A percentile compares a stretch with the other conserved stretches of the same genome.
phyloP scores from a whole-genome alignment of 2,113 vertebrate species.

The Phycodurus eques region DNA sequence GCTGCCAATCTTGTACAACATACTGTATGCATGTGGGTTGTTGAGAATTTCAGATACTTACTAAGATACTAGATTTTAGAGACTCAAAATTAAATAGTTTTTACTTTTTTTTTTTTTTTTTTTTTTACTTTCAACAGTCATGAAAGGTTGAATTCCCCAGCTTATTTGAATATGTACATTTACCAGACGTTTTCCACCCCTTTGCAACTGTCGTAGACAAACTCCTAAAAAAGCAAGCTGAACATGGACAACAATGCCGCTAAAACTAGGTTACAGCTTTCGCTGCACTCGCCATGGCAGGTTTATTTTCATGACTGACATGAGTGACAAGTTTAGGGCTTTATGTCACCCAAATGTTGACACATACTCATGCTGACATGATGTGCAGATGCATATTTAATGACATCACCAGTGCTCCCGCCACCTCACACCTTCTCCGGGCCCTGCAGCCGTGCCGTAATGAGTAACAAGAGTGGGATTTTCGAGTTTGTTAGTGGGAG shows the following conservation, averaged over 20 bases:
- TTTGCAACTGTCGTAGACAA: too few species aligned
- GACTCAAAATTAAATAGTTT: too few species aligned
- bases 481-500: conserved; percentile 14
- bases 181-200: too few species aligned
- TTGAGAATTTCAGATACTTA: too few species aligned
- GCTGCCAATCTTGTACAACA: neutral
- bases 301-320: conserved; percentile 24
- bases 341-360: conserved; percentile 32
- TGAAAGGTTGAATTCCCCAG: too few species aligned
- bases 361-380: conserved; percentile 30
- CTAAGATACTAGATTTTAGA: too few species aligned
- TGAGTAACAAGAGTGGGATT: conserved; percentile 27
- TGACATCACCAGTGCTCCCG: conserved; percentile 1
- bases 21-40: too few species aligned
- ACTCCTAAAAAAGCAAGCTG: too few species aligned
- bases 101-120: too few species aligned
- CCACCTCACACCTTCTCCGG: neutral
- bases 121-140: too few species aligned
- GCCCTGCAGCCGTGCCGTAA: neutral
- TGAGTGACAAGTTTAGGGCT: conserved; percentile 22
- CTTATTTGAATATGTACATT: too few species aligned
- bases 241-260: neutral
- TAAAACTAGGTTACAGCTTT: neutral
- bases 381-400: conserved; percentile 41
- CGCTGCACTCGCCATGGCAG: neutral